phyloP scores from a whole-genome alignment of 2,797 vertebrate genomes.

The Cirrhinus molitorella region DNA sequence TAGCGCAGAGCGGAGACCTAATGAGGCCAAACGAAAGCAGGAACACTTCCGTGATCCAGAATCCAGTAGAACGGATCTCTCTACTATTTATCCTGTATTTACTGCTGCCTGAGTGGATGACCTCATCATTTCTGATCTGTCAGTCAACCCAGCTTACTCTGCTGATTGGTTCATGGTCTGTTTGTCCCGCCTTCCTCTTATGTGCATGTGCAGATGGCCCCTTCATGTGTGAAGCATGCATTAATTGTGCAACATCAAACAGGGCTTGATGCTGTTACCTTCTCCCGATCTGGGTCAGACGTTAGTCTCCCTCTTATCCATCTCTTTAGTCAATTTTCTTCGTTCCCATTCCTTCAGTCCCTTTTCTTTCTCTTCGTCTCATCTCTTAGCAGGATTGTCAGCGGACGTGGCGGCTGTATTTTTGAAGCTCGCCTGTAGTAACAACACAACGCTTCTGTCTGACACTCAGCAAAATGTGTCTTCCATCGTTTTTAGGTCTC shows the following conservation, averaged over 20 bases:
- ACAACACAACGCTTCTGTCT: conserved; percentile 12
- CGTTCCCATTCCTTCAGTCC: conserved; percentile 35
- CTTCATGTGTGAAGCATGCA: conserved; percentile 73
- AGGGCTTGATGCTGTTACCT: conserved; percentile 68
- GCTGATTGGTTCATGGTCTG: conserved; percentile 54
- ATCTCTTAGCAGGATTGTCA: conserved; percentile 5
- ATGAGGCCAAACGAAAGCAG: conserved; percentile 79
- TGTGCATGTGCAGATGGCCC: conserved; percentile 67
- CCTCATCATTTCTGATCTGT: conserved; percentile 34
- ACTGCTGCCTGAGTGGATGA: not conserved
- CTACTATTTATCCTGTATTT: conserved; percentile 1
- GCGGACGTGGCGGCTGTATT: not conserved
- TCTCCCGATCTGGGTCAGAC: conserved; percentile 71
- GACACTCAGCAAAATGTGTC: conserved; percentile 29
- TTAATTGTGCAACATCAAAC: conserved; percentile 77
- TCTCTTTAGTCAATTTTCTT: conserved; percentile 6
- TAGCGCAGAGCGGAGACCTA: conserved; percentile 69
- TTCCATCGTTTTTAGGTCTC: not conserved
- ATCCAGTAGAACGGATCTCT: conserved; percentile 13
- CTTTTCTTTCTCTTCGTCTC: conserved; percentile 41
- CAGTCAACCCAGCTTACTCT: conserved; percentile 50
- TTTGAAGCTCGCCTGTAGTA: conserved; percentile 14
- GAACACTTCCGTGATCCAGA: conserved; percentile 69
- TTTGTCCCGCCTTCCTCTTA: conserved; percentile 49
- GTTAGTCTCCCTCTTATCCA: conserved; percentile 3